Conservation (phyloP, 1,140 invertebrate species). For the Leucophenga varia region DNA sequence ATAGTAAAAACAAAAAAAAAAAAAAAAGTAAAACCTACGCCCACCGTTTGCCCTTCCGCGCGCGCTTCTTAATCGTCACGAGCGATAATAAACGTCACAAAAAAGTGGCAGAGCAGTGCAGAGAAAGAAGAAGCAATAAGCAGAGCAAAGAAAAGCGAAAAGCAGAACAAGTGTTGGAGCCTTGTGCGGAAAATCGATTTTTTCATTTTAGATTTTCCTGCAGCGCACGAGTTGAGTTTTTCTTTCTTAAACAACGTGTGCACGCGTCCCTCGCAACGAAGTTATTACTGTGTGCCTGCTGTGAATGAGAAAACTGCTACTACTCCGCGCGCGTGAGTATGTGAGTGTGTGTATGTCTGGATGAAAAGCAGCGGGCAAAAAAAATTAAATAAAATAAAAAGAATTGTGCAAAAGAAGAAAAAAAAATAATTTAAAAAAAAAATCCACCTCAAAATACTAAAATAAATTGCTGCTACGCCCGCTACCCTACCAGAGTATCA, state of each 20-base stretch:
- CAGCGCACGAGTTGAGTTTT: conserved; percentile 13
- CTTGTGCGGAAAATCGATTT: conserved; percentile 52
- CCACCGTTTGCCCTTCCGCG: conserved; percentile 30
- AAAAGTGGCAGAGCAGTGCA: conserved; percentile 12
- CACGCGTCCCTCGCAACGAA: too few species aligned
- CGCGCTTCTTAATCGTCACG: conserved; percentile 11
- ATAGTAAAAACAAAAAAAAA: conserved; percentile 42
- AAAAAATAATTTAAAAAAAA: too few species aligned
- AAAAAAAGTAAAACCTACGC: conserved; percentile 41
- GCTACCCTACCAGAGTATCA: too few species aligned
- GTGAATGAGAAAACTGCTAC: too few species aligned
- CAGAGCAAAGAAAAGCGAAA: conserved; percentile 8
- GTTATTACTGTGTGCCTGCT: too few species aligned
- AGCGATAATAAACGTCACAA: conserved; percentile 27
- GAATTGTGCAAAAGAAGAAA: too few species aligned
- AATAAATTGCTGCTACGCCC: too few species aligned
- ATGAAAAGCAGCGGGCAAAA: too few species aligned
- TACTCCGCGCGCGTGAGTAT: too few species aligned
- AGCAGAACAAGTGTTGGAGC: conserved; percentile 27
- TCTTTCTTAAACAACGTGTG: conserved; percentile 8
- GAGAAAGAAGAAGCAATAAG: conserved; percentile 30
- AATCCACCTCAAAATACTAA: too few species aligned
- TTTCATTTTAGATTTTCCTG: conserved; percentile 42
- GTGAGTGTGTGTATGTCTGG: too few species aligned
- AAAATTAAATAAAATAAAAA: too few species aligned